Percentiles rank a stretch among this genome's conserved stretches.
phyloP scores from a whole-genome alignment of 2,797 vertebrate genomes.

The Macropodus opercularis region DNA sequence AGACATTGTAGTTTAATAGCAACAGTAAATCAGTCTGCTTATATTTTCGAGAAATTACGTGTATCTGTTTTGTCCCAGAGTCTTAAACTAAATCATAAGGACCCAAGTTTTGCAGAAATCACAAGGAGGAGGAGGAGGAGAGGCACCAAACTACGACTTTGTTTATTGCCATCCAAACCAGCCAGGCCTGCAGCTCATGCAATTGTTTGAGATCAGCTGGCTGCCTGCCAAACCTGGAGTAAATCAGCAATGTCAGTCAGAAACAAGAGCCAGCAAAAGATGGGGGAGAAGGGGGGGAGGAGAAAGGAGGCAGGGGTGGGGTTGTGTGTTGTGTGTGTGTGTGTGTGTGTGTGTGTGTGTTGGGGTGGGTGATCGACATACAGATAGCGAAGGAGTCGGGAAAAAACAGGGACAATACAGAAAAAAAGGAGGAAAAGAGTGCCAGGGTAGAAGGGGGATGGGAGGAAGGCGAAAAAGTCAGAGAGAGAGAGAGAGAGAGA shows the following conservation, averaged over 20 bases:
- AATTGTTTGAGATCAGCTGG: conserved; percentile 83
- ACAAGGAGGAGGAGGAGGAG: conserved; percentile 23
- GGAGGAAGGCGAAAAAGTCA: conserved; percentile 34
- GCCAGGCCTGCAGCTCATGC: conserved; percentile 69
- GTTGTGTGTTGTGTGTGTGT: conserved; percentile 42
- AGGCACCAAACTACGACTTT: conserved; percentile 72
- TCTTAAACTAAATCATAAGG: conserved; percentile 29
- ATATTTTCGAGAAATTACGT: conserved; percentile 26
- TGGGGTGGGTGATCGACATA: conserved; percentile 52
- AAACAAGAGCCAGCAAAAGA: conserved; percentile 72
- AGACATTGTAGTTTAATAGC: conserved; percentile 1
- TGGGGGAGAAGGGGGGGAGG: conserved; percentile 16
- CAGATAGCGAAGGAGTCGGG: conserved; percentile 49
- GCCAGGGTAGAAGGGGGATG: conserved; percentile 47
- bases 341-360: conserved; percentile 22
- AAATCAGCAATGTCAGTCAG: conserved; percentile 82
- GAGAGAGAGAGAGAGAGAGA: conserved; percentile 20
- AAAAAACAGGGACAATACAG: conserved; percentile 46
- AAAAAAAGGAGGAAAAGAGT: conserved; percentile 39
- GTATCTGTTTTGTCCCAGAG: conserved; percentile 18
- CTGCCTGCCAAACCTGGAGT: conserved; percentile 75
- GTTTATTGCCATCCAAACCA: conserved; percentile 81
- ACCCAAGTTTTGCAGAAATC: conserved; percentile 25
- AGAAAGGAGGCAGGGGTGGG: conserved; percentile 23
- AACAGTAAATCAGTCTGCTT: conserved; percentile 6